These are phyloP conservation scores for Adelphocoris suturalis DNA, from an alignment of 2,888 invertebrate species.

Conservation along the genomic window DNA sequence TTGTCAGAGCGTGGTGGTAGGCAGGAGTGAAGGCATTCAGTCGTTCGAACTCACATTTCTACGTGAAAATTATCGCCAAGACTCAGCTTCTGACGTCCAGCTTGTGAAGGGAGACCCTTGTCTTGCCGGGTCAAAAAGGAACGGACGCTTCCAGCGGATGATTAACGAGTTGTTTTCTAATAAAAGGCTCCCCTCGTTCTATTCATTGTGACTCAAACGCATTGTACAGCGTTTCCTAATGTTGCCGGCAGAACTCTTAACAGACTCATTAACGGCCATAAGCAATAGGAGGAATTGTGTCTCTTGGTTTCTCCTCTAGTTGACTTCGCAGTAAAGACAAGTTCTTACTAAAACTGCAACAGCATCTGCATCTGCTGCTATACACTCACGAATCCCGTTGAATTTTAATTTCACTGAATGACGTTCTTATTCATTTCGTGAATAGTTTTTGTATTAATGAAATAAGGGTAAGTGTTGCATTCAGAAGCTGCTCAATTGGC, in stretches of 20 bases:
- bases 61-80: neutral
- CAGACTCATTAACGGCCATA: constrained; percentile 36
- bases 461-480: no score
- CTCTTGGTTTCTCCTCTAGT: neutral
- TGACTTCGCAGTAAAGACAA: neutral
- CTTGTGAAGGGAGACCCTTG: constrained; percentile 15
- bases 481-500: no score
- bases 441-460: no score
- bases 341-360: neutral
- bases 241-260: constrained; percentile 11
- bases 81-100: neutral
- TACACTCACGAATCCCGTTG: neutral
- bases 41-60: neutral
- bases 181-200: constrained; percentile 50
- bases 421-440: no score
- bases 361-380: no score
- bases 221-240: constrained; percentile 55
- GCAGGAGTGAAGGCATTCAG: neutral
- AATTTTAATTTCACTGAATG: no score
- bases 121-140: constrained; percentile 4
- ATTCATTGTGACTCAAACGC: constrained; percentile 50
- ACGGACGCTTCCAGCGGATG: constrained; percentile 41
- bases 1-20: neutral
- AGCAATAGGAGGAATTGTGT: constrained; percentile 1
- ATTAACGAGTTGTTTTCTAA: constrained; percentile 63